Conservation (phyloP, 92 coral and sea anemone genomes). For the Porites evermanni region DNA sequence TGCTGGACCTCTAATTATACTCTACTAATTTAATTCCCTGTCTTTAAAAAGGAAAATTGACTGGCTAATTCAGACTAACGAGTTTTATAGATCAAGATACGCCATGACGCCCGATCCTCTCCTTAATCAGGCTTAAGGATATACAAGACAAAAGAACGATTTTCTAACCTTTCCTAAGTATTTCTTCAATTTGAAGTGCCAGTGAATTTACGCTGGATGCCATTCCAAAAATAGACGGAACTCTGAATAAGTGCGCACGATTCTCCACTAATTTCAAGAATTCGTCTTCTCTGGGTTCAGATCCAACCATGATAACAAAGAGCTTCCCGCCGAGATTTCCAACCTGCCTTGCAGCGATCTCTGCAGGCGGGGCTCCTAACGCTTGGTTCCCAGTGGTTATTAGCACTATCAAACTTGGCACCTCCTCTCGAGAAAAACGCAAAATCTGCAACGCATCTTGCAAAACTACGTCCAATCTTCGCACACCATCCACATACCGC, state of each 20-base stretch:
- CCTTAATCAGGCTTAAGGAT: no score
- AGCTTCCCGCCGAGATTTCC: conserved; percentile 57
- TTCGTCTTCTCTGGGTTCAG: conserved; percentile 49
- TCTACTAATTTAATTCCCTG: no score
- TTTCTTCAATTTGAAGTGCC: conserved; percentile 33
- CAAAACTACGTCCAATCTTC: conserved; percentile 79
- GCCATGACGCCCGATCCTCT: no score
- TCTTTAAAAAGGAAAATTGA: no score
- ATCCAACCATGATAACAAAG: conserved; percentile 66
- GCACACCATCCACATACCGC: conserved; percentile 56
- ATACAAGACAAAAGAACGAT: no score
- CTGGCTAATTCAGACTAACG: no score
- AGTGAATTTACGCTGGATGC: conserved; percentile 46
- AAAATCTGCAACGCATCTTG: conserved; percentile 51
- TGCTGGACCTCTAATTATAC: no score
- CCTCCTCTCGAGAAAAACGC: conserved; percentile 54
- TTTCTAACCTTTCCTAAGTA: conserved; percentile 10
- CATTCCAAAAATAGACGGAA: conserved; percentile 55
- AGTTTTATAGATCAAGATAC: no score
- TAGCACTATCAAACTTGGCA: conserved; percentile 76
- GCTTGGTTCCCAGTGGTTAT: conserved; percentile 75
- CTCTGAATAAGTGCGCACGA: conserved; percentile 52
- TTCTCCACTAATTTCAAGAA: conserved; percentile 43
- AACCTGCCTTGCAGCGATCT: conserved; percentile 47
- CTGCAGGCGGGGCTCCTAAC: conserved; percentile 45